phyloP scores from a whole-genome alignment of 1,140 invertebrate genomes.

The Eumeta japonica region DNA sequence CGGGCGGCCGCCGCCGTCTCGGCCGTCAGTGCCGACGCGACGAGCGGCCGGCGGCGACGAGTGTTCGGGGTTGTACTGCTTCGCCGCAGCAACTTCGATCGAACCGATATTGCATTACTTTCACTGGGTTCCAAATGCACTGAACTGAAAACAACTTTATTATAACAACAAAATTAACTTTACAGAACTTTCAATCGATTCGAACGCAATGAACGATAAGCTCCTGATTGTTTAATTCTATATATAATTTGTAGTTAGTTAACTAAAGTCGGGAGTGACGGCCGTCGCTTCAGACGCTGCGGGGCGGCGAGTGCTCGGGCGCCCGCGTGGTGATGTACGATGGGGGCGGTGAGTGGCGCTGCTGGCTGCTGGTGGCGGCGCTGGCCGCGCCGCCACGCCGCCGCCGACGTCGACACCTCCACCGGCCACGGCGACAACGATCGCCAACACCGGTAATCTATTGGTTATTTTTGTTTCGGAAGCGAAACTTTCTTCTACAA shows the following conservation, averaged over 20 bases:
- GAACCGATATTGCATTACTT: too few relatives aligned
- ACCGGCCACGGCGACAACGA: conserved; percentile 45
- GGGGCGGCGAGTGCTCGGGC: too few relatives aligned
- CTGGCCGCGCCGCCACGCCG: conserved; percentile 20
- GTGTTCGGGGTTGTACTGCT: conserved; percentile 14
- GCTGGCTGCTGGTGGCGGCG: conserved; percentile 20
- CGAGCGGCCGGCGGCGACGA: conserved; percentile 23
- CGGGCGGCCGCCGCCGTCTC: too few relatives aligned
- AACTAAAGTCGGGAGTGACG: too few relatives aligned
- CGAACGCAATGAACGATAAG: not conserved
- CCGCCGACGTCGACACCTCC: conserved; percentile 44
- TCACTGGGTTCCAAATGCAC: conserved; percentile 9
- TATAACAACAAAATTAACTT: too few relatives aligned
- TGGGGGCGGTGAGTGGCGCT: conserved; percentile 14
- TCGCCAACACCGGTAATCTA: conserved; percentile 52
- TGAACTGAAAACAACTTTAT: conserved; percentile 8
- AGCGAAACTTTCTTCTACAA: too few relatives aligned
- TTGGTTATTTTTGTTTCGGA: too few relatives aligned
- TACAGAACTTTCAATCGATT: conserved; percentile 6
- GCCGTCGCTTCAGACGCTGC: too few relatives aligned
- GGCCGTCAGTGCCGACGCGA: conserved; percentile 42
- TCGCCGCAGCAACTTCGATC: conserved; percentile 13
- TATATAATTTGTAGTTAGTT: conserved; percentile 2
- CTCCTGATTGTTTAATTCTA: not conserved
- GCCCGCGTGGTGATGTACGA: conserved; percentile 6